Evolutionary conservation across 2,888 invertebrate species (phyloP), one percentile per base, ranked within the genome.

Genomic region (Flabesymbios commensalis): DNA sequence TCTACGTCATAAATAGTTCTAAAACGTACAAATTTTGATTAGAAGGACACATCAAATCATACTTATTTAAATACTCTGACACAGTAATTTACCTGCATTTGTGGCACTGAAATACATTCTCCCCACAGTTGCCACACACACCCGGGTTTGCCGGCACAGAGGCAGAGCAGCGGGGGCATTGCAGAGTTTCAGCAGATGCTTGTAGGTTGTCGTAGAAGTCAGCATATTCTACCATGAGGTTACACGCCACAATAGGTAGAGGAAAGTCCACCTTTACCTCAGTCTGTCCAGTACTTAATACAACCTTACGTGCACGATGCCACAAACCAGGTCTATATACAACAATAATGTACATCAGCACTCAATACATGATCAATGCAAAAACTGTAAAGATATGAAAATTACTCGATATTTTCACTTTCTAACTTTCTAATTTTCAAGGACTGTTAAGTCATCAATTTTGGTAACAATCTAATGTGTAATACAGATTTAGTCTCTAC

Each of bases 41-140:
- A n/a, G n/a, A n/a, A n/a, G n/a, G n/a, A n/a, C n/a, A n/a, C n/a
- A n/a, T n/a, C n/a, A n/a, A n/a, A n/a, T n/a, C n/a, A n/a, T n/a
- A n/a, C n/a, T n/a, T n/a, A n/a, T n/a, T n/a, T n/a, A n/a, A n/a
- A n/a, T n/a, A n/a, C n/a, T n/a, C n/a, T n/a, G n/a, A n/a, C n/a
- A n/a, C n/a, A n/a, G n/a, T n/a, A n/a, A 22, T 42, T 74, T 73
- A 89, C 88, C 91, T 88, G 85, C 98, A 99, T 84, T 98, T 98
- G 85, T 97, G 96, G 77, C 98, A 99, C 78, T 99, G 99, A 85
- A 94, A 98, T 0, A 98, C 98, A 82, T 98, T 98, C 82, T 99
- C 98, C 0, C 98, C 97, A 78, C 95, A 95, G 82, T 94, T 95
- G 0, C 90, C 92, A 79, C 98, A 98, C 0, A 98, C 95, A 0